Evolutionary conservation across 2,888 invertebrate species (phyloP).

Genomic region (Orchestes rusci): DNA sequence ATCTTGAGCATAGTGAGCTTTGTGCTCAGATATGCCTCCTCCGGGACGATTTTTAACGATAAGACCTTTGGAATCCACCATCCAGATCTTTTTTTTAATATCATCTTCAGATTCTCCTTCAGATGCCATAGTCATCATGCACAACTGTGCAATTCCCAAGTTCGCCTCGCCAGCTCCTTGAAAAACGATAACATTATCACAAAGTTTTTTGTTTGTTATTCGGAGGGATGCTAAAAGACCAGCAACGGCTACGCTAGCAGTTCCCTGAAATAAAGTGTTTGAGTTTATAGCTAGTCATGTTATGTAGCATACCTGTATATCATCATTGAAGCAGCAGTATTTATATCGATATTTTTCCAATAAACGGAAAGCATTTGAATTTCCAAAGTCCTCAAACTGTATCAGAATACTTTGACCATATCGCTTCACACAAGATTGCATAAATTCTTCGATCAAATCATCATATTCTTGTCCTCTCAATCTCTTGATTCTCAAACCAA

Average conservation of each 20-base stretch:
- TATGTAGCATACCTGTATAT: constrained; percentile 52
- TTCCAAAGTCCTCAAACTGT: constrained; percentile 90
- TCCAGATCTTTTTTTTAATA: constrained; percentile 84
- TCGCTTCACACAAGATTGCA: constrained; percentile 83
- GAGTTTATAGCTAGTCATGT: background rate
- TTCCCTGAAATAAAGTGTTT: constrained; percentile 45
- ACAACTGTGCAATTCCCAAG: constrained; percentile 60
- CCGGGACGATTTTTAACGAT: constrained; percentile 62
- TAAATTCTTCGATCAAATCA: constrained; percentile 93
- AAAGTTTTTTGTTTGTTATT: constrained; percentile 67
- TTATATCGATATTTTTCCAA: constrained; percentile 82
- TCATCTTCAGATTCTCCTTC: constrained; percentile 50
- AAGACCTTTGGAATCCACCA: constrained; percentile 92
- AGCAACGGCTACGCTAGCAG: constrained; percentile 92
- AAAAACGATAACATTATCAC: constrained; percentile 85
- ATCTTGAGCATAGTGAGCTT: constrained; percentile 68
- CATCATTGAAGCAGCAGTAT: constrained; percentile 98
- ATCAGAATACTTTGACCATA: constrained; percentile 82
- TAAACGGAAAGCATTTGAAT: constrained; percentile 92
- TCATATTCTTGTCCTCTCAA: constrained; percentile 64
- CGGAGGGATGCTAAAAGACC: constrained; percentile 77
- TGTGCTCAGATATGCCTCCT: constrained; percentile 63
- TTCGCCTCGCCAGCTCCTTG: constrained; percentile 70
- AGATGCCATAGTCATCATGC: constrained; percentile 20
- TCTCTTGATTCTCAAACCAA: constrained; percentile 82